Evolutionary conservation across 2,113 vertebrate genomes (phyloP).

Genomic region (Tauraco erythrolophus): DNA sequence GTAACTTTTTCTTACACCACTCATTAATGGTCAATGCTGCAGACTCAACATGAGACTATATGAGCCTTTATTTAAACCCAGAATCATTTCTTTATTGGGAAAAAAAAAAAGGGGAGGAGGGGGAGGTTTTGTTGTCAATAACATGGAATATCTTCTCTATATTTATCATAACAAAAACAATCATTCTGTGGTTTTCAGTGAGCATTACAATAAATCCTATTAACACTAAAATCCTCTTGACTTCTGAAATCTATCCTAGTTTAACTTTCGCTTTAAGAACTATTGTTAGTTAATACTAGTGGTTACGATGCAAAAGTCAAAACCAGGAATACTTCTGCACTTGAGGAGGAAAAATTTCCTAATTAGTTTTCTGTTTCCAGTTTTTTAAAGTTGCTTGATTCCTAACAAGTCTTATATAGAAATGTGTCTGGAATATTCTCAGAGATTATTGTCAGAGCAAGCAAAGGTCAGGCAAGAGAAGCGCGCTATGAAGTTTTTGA

Average conservation of each 20-base stretch:
- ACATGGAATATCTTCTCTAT: background rate
- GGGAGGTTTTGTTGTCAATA: background rate
- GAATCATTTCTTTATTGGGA: background rate
- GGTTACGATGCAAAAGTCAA: background rate
- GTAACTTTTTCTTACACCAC: background rate
- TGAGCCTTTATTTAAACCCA: background rate
- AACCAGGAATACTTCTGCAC: background rate
- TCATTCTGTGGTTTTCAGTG: background rate
- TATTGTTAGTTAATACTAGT: background rate
- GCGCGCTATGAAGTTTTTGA: background rate
- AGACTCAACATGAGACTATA: fast-evolving
- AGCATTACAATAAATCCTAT: background rate
- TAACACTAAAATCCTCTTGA: background rate
- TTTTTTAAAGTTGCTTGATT: background rate
- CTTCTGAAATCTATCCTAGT: background rate
- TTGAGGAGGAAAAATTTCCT: background rate
- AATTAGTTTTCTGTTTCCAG: background rate
- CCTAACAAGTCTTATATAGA: background rate
- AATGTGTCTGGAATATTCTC: background rate
- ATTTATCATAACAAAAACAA: background rate
- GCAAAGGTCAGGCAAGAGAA: background rate
- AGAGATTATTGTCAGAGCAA: background rate
- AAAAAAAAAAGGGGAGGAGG: background rate
- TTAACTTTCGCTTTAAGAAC: background rate
- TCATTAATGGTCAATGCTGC: background rate